Base-by-base conservation (phyloP, 2,797 vertebrate genomes). In the Cyclura pinguis region DNA sequence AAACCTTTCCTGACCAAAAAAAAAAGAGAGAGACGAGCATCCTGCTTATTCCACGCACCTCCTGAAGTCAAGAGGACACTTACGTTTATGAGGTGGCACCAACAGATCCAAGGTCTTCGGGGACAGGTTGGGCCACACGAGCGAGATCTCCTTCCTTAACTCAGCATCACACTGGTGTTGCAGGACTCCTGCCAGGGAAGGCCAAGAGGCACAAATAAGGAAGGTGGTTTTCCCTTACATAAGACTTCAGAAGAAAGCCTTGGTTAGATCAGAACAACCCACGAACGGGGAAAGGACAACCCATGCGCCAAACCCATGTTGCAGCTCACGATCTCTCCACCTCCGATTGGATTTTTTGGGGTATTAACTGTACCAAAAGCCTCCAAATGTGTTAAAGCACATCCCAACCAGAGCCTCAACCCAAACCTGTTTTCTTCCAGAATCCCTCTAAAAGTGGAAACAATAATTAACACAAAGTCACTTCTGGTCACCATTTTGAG, bases 41-140 rank as follows among this genome's bases (percentile, higher is more conserved):
- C 18, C 13, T 5, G 9, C 16, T 73, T n/a, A 10, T n/a, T 73
- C 84, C 20, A 27, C 12, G 2, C 12, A 69, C 32, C 1, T 38
- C 7, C 14, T 6, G 57, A 67, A 55, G 24, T n/a, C 9, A 42
- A 35, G 1, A 32, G 13, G 29, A 2, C 50, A 93, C 98, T 98
- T 96, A 99, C 98, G 97, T 97, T 98, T 99, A 94, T 99, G 99
- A 89, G 98, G 98, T 0, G 98, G 99, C 91, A 99, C 99, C 95
- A 99, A 93, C 78, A 99, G 95, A 94, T 99, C 98, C 97, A 99
- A 96, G 9, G 98, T 98, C 97, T 99, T 99, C 95, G 98, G 98
- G 76, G 98, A 99, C 20, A 99, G 98, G 87, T 97, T 99, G 87
- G 98, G 98, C 99, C 99, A 99, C 92, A 99, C 98, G 0, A 98